Evolutionary conservation across 2,113 vertebrate genomes (phyloP).

Genomic region (Ceuthmochares aereus): DNA sequence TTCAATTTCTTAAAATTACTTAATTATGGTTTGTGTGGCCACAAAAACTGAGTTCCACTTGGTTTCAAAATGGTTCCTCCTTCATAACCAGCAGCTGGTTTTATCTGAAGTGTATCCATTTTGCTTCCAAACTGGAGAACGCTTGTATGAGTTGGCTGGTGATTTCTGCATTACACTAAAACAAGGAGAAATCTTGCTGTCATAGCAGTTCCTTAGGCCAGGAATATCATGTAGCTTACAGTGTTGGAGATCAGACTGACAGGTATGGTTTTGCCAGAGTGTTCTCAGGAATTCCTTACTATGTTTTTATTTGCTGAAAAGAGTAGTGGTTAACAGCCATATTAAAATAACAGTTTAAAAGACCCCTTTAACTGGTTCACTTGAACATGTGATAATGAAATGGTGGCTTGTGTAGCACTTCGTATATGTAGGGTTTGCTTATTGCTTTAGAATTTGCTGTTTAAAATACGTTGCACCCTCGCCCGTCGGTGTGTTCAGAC

Average conservation of each 20-base stretch:
- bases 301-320: neutral
- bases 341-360: neutral
- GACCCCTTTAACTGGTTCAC: neutral
- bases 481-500: neutral
- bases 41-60: neutral
- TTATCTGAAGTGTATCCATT: neutral
- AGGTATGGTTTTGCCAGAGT: neutral
- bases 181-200: neutral
- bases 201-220: neutral
- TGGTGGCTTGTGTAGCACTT: neutral
- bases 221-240: neutral
- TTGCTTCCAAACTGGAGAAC: neutral
- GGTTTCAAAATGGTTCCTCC: neutral
- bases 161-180: neutral
- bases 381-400: neutral
- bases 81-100: neutral
- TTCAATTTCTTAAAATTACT: accelerated
- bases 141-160: neutral
- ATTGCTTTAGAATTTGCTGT: neutral
- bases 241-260: neutral
- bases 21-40: neutral
- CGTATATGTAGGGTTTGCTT: neutral
- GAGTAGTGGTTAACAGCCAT: neutral
- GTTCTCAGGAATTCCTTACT: neutral
- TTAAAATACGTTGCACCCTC: neutral